Evolutionary conservation across 2,113 vertebrate genomes (phyloP).

Genomic region (Mormyrus iriodes): DNA sequence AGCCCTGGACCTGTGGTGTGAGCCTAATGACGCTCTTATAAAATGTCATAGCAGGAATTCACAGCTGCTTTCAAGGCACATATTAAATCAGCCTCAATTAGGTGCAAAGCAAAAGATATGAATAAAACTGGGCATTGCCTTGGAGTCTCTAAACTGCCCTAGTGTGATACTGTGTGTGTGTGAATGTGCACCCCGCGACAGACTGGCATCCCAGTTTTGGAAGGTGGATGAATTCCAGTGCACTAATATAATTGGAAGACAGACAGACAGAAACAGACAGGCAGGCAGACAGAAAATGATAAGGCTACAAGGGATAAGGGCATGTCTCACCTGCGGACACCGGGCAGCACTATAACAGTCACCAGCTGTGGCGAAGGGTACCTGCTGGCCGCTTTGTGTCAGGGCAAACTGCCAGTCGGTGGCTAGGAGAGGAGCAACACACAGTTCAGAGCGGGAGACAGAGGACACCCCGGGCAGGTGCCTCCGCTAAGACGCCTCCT

Average conservation of each 20-base stretch:
- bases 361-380: constrained; percentile 90
- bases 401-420: constrained; percentile 85
- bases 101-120: too few species aligned
- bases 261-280: neutral
- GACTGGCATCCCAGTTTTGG: neutral
- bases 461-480: neutral
- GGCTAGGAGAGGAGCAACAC: constrained; percentile 55
- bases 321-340: constrained; percentile 81
- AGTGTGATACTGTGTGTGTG: neutral
- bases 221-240: neutral
- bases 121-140: neutral
- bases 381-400: constrained; percentile 77
- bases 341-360: constrained; percentile 90
- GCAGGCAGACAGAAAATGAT: neutral
- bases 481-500: neutral
- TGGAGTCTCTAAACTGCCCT: neutral
- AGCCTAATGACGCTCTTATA: neutral
- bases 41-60: neutral
- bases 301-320: neutral
- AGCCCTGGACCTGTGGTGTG: too few species aligned
- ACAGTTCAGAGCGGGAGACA: neutral
- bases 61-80: neutral
- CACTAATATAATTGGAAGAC: neutral
- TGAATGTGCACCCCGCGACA: neutral
- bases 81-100: neutral